Evolutionary conservation across 2,797 vertebrate genomes (phyloP), one percentile per base, ranked within the genome.

Genomic region (Margarornis squamiger): DNA sequence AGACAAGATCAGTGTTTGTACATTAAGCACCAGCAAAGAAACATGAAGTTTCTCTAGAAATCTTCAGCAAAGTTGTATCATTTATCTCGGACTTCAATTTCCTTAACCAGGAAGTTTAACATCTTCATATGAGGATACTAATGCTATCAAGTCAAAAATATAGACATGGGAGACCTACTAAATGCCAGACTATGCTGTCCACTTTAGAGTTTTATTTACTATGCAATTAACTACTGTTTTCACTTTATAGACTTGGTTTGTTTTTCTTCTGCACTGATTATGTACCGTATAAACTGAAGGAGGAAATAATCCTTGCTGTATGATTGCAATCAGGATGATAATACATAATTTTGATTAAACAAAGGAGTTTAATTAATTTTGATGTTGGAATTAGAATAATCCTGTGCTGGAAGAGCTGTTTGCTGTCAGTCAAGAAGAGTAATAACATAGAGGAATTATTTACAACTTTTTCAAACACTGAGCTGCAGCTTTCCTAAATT

Each of bases 271-370:
- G 16, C 57, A 41, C 83, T 98, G 97, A 98, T 98, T 98, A 97
- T 62, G 52, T 91, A 92, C 95, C 70, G 76, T 78, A 93, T 80
- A 97, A 98, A 97, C 96, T 97, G 91, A 86, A 68, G 68, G 91
- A 90, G 94, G 81, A 97, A 96, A 96, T 93, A 93, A 97, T 97
- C 88, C 96, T 97, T 97, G 97, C 97, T 95, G 97, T 95, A 97
- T 98, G 97, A 98, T 98, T 98, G 97, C 97, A 98, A 98, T 98
- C 97, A 98, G 92, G 89, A 94, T 96, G 96, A 96, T 98, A 97
- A 96, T 97, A 96, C 97, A 93, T 96, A 97, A 98, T 97, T 98
- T 97, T 97, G 94, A 98, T 98, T 98, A 98, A 98, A 98, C 97
- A 98, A 95, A 84, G 66, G 66, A 97, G 94, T 98, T 97, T 97